phyloP scores from a whole-genome alignment of 2,888 invertebrate species.

The Phrixothrix hirtus region DNA sequence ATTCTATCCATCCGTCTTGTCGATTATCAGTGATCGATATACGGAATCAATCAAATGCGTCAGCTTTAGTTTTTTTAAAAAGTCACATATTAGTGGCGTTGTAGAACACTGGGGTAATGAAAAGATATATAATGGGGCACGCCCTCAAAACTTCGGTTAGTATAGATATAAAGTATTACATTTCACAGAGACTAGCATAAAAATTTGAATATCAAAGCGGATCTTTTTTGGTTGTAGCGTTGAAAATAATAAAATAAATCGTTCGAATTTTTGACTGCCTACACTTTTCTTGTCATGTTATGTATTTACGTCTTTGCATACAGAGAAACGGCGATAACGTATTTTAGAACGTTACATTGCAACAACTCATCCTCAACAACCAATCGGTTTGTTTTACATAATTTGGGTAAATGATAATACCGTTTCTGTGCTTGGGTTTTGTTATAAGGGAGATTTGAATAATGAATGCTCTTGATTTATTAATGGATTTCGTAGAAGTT shows the following conservation, averaged over 20 bases:
- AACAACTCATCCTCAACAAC: background rate
- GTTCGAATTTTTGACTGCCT: slow-evolving; percentile 11
- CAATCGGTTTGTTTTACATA: slow-evolving; percentile 17
- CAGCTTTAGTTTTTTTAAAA: background rate
- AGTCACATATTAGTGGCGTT: slow-evolving; percentile 1
- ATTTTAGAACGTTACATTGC: background rate
- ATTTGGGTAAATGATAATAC: slow-evolving; percentile 21
- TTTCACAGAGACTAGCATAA: slow-evolving; percentile 17
- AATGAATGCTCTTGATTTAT: slow-evolving; percentile 28
- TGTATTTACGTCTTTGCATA: background rate
- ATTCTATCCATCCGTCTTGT: background rate
- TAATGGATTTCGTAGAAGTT: slow-evolving; percentile 20
- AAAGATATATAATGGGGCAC: too few species aligned
- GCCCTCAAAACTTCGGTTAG: slow-evolving; percentile 1
- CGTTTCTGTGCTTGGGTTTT: slow-evolving; percentile 15
- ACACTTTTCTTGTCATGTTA: background rate
- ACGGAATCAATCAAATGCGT: background rate
- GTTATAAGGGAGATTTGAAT: slow-evolving; percentile 23
- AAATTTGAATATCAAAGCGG: slow-evolving; percentile 28
- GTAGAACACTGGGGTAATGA: background rate
- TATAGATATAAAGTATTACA: slow-evolving; percentile 9
- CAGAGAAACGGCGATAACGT: background rate
- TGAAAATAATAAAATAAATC: slow-evolving; percentile 28
- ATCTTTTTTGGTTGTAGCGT: slow-evolving; percentile 12
- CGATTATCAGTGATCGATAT: background rate